These are phyloP conservation scores for Hippasteria phrygiana DNA, from an alignment of 53 echinoderm and acorn worm species.

Conservation along the genomic window DNA sequence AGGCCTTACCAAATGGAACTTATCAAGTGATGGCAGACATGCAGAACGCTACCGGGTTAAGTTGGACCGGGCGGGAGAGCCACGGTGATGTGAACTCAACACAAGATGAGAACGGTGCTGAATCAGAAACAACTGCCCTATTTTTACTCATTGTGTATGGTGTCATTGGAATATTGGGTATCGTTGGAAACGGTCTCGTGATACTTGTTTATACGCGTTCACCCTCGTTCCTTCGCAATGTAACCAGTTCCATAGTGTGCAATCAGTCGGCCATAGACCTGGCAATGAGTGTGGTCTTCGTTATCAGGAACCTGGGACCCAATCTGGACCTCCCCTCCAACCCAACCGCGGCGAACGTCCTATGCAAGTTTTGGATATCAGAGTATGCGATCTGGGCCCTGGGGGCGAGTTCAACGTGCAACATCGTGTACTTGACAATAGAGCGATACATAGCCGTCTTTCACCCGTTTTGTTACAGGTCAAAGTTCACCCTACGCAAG, in stretches of 20 bases:
- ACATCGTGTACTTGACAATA: slow-evolving; percentile 52
- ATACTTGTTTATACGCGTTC: slow-evolving; percentile 49
- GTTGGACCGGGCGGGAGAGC: neutral
- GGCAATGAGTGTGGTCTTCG: slow-evolving; percentile 45
- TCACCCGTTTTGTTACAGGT: slow-evolving; percentile 49
- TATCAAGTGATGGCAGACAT: neutral
- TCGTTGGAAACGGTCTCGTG: slow-evolving; percentile 46
- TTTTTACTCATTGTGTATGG: slow-evolving; percentile 15
- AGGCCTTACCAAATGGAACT: neutral
- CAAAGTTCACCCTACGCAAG: slow-evolving; percentile 48
- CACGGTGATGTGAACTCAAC: neutral
- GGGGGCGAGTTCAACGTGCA: slow-evolving; percentile 51
- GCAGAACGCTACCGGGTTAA: neutral
- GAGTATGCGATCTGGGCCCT: slow-evolving; percentile 64
- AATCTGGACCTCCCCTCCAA: neutral
- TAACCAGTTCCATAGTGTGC: slow-evolving; percentile 56
- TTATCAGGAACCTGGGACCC: slow-evolving; percentile 34
- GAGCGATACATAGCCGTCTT: slow-evolving; percentile 60
- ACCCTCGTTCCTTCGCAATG: slow-evolving; percentile 48
- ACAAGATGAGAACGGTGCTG: neutral
- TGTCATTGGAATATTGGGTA: slow-evolving; percentile 43
- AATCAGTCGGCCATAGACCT: slow-evolving; percentile 66
- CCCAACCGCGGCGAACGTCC: slow-evolving; percentile 1
- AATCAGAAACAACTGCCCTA: neutral
- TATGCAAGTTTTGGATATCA: slow-evolving; percentile 60